Percentiles rank a stretch among this genome's conserved stretches.
Conservation (phyloP, 2,888 invertebrate genomes). For the Exocentrus adspersus region DNA sequence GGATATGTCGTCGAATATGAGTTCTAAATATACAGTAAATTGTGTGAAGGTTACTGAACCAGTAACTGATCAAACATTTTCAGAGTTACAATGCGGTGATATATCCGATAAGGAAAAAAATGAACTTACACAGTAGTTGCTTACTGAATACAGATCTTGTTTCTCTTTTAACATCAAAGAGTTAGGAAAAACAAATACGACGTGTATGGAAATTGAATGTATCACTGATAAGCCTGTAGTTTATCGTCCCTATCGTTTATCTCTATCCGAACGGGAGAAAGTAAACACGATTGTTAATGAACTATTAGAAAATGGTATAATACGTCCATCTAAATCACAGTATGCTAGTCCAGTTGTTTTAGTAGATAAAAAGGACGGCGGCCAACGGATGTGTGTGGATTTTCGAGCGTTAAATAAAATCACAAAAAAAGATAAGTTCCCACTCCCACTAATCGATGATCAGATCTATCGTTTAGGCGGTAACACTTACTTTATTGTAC, state of each 20-base stretch:
- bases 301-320: slow-evolving; percentile 4
- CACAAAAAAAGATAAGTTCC: slow-evolving; percentile 8
- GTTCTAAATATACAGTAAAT: slow-evolving; percentile 10
- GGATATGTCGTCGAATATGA: background rate
- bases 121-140: slow-evolving; percentile 7
- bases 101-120: background rate
- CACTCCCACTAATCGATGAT: slow-evolving; percentile 11
- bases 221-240: slow-evolving; percentile 9
- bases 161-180: slow-evolving; percentile 9
- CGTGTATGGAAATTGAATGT: background rate
- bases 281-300: slow-evolving; percentile 1
- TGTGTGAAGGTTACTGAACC: background rate
- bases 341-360: background rate
- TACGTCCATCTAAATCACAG: slow-evolving; percentile 3
- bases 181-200: background rate
- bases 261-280: slow-evolving; percentile 5
- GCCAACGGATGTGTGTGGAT: slow-evolving; percentile 14
- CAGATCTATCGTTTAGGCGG: slow-evolving; percentile 12
- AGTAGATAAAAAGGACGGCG: slow-evolving; percentile 1
- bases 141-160: slow-evolving; percentile 3
- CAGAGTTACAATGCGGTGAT: background rate
- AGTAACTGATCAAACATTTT: background rate
- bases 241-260: slow-evolving; percentile 10
- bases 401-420: slow-evolving; percentile 21
- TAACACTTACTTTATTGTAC: background rate